phyloP scores from a whole-genome alignment of 53 echinoderm and acorn worm genomes.

The Echinometra lucunter region DNA sequence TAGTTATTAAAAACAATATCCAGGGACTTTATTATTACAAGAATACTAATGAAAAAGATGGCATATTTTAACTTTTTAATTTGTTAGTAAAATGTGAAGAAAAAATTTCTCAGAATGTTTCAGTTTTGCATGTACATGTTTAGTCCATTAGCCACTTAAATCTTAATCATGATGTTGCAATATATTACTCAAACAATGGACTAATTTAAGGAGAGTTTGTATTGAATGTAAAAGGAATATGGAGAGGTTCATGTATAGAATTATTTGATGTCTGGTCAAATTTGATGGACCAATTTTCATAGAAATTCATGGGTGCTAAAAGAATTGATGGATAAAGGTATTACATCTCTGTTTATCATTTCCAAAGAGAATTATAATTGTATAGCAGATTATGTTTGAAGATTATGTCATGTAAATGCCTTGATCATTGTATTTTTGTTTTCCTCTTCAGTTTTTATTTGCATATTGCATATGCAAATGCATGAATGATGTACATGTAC shows the following conservation, averaged over 20 bases:
- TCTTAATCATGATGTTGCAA: background rate
- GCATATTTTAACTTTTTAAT: background rate
- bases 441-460: slow-evolving; percentile 5
- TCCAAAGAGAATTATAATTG: background rate
- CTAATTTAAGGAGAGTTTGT: background rate
- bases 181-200: background rate
- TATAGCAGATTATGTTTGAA: background rate
- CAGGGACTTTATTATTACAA: background rate
- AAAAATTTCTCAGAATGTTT: background rate
- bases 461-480: slow-evolving; percentile 12
- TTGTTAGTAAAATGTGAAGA: no score
- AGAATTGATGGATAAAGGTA: background rate
- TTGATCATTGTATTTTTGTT: slow-evolving; percentile 3
- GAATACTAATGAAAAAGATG: background rate
- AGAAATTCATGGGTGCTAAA: background rate
- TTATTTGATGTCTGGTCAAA: background rate
- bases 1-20: background rate
- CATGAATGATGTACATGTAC: background rate
- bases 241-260: no score
- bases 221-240: background rate
- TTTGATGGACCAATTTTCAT: background rate
- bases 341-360: background rate
- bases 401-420: background rate
- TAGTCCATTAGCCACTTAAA: background rate
- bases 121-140: background rate